These are phyloP conservation scores for Amphiprion ocellaris DNA, from an alignment of 2,113 vertebrate genomes.

Conservation along the genomic window DNA sequence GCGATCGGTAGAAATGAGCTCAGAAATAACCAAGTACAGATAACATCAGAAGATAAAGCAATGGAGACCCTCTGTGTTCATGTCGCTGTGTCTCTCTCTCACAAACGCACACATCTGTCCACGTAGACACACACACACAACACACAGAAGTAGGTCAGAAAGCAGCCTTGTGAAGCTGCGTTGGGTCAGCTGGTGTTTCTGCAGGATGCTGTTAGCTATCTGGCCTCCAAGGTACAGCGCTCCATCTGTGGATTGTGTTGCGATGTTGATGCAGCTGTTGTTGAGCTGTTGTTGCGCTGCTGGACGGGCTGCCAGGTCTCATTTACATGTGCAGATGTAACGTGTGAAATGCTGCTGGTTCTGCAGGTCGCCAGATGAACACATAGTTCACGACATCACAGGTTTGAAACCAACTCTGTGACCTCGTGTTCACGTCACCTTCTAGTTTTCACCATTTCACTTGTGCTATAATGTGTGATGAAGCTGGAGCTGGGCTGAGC, in stretches of 20 bases:
- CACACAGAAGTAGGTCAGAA: constrained; percentile 56
- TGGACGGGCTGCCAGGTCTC: not conserved
- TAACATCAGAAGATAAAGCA: constrained; percentile 33
- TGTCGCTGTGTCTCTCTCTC: not conserved
- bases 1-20: constrained; percentile 12
- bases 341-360: not conserved
- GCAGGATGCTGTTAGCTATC: constrained; percentile 39
- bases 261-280: constrained; percentile 41
- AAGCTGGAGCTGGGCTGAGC: constrained; percentile 1
- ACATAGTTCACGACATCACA: not conserved
- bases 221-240: constrained; percentile 45
- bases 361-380: not conserved
- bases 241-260: constrained; percentile 58
- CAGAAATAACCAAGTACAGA: constrained; percentile 53
- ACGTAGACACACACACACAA: not conserved
- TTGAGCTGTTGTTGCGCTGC: constrained; percentile 30
- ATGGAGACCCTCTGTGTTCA: not conserved
- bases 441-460: not conserved
- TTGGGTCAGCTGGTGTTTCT: constrained; percentile 66
- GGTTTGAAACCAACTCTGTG: not conserved
- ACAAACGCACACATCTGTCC: not conserved
- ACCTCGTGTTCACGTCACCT: not conserved
- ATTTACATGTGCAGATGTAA: not conserved
- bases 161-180: constrained; percentile 37
- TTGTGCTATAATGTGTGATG: not conserved